These are phyloP conservation scores for Conchocele bisecta DNA, from an alignment of 2,888 invertebrate genomes.

Conservation along the genomic window DNA sequence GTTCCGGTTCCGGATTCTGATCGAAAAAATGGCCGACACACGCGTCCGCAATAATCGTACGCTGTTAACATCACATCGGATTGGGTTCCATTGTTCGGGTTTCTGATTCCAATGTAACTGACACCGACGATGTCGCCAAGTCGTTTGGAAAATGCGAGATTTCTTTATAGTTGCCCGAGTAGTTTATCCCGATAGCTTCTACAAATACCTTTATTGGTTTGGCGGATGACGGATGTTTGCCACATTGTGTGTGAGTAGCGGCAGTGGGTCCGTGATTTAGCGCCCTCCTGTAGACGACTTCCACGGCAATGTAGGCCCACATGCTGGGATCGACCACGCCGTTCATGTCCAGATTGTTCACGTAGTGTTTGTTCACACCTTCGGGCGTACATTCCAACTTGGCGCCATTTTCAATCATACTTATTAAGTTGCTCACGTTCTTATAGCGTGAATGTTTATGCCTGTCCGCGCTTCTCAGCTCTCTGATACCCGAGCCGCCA, in stretches of 20 bases:
- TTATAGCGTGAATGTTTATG: not conserved
- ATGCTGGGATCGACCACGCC: slow-evolving; percentile 41
- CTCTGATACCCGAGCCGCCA: slow-evolving; percentile 48
- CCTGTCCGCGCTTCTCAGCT: slow-evolving; percentile 20
- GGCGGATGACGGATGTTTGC: not conserved
- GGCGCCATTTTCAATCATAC: no score
- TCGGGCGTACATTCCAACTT: slow-evolving; percentile 27
- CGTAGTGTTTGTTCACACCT: slow-evolving; percentile 41
- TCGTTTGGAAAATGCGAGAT: no score
- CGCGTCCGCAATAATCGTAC: slow-evolving; percentile 72
- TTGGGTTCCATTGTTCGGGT: slow-evolving; percentile 48
- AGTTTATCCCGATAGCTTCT: slow-evolving; percentile 72
- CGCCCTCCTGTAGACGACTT: slow-evolving; percentile 51
- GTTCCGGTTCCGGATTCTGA: no score
- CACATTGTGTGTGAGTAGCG: not conserved
- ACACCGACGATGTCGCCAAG: slow-evolving; percentile 59
- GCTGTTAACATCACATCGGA: slow-evolving; percentile 68
- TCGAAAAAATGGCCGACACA: slow-evolving; percentile 76
- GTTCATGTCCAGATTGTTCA: slow-evolving; percentile 55
- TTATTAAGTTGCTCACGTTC: no score
- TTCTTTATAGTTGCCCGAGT: slow-evolving; percentile 71
- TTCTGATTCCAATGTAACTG: slow-evolving; percentile 67
- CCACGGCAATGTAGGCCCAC: slow-evolving; percentile 63
- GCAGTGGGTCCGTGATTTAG: not conserved
- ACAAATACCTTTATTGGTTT: slow-evolving; percentile 61